Evolutionary conservation across 2,888 invertebrate species (phyloP), one percentile per base, ranked within the genome.

Genomic region (Fabriciana adippe): DNA sequence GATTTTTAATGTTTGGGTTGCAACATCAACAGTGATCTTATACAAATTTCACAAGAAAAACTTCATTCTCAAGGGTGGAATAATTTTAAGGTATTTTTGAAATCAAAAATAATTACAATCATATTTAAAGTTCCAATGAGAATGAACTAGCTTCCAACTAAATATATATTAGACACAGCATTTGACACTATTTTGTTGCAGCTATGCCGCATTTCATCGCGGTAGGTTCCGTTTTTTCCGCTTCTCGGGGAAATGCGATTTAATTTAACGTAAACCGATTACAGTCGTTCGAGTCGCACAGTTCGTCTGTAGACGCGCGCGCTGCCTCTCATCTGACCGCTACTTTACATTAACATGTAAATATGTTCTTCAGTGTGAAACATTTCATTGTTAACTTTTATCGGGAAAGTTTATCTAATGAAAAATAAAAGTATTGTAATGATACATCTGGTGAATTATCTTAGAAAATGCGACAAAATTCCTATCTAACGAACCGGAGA

Each of bases 151-250:
- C 55, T 62, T 60, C 55, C 65, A 63, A 66, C 67, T 62, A 66
- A 70, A 66, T 56, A 18, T 57, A 47, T 64, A 63, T 74, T 64
- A 67, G 80, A 75, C 72, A 82, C 84, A 83, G 79, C 79, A 79
- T 79, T 79, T 83, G 83, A 81, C 85, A 82, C 80, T 78, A 87
- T 88, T 83, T 87, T 87, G 86, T 86, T 56, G 86, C 86, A 87
- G 86, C 81, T 78, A 81, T 78, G 81, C 79, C 74, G 80, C 76
- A 85, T 90, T 90, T 89, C 89, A 86, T 85, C 79, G 81, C 81
- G 82, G 85, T 80, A 80, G 78, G 85, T 85, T 87, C 84, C 81
- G 87, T 88, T 89, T 90, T 89, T 88, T 88, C 84, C 85, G 81
- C 83, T 85, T 86, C 79, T 74, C 69, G 85, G 88, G 86, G 88